Conservation (phyloP, 2,888 invertebrate genomes). For the Rhingia rostrata region DNA sequence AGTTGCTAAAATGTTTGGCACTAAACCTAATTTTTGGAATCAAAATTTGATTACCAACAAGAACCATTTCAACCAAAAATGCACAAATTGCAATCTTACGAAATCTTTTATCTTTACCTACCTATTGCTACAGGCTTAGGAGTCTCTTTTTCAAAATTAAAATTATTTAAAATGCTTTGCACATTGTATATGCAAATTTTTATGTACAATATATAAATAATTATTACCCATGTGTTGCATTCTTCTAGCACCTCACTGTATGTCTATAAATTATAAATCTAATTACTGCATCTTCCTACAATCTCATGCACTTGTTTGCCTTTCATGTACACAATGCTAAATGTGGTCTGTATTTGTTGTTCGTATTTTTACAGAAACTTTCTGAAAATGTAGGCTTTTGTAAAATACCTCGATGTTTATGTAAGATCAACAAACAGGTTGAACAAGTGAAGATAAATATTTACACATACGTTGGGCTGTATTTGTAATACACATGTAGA, state of each 20-base stretch:
- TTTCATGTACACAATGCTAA: slow-evolving; percentile 24
- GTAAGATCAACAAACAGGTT: slow-evolving; percentile 28
- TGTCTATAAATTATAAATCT: slow-evolving; percentile 8
- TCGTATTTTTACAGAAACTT: slow-evolving; percentile 28
- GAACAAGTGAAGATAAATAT: slow-evolving; percentile 26
- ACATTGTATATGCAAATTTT: not conserved
- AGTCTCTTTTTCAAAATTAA: too few relatives aligned
- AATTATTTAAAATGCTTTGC: too few relatives aligned
- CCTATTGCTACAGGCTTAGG: too few relatives aligned
- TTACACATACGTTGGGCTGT: slow-evolving; percentile 2
- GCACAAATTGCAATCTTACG: too few relatives aligned
- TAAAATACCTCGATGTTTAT: slow-evolving; percentile 17
- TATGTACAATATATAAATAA: not conserved
- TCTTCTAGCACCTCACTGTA: slow-evolving; percentile 3
- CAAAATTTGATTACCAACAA: too few relatives aligned
- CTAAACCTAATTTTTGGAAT: too few relatives aligned
- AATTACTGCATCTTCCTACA: not conserved
- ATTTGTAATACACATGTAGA: not conserved
- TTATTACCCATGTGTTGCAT: not conserved
- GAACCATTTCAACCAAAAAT: too few relatives aligned
- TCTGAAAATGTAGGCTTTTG: slow-evolving; percentile 22
- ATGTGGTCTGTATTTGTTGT: slow-evolving; percentile 4
- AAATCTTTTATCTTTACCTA: too few relatives aligned
- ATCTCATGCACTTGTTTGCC: slow-evolving; percentile 13
- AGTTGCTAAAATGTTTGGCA: too few relatives aligned